Percentiles rank a stretch among this genome's conserved stretches.
Conservation (phyloP, 2,797 vertebrate species). For the Tapirus indicus region DNA sequence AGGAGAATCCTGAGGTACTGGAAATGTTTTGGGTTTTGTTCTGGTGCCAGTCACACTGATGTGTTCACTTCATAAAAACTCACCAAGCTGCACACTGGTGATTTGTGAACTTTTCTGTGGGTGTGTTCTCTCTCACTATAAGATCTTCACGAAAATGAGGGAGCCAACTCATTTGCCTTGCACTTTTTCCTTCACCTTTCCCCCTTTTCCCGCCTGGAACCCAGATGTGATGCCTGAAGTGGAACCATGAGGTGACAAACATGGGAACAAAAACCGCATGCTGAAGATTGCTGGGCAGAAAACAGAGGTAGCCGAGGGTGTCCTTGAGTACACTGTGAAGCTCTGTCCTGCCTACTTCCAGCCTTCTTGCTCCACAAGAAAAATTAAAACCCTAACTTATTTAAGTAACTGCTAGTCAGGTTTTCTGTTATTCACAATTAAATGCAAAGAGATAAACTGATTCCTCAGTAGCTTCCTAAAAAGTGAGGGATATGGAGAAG, state of each 20-base stretch:
- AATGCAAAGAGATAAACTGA: neutral
- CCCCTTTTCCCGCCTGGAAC: constrained; percentile 10
- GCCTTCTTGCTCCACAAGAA: neutral
- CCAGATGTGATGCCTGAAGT: constrained; percentile 1
- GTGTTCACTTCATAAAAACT: constrained; percentile 36
- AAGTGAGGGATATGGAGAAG: neutral
- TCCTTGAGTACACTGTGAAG: neutral
- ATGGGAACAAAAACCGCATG: constrained; percentile 51
- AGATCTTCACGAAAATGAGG: constrained; percentile 43
- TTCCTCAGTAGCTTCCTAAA: neutral
- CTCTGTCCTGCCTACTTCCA: neutral
- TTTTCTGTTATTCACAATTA: constrained; percentile 52
- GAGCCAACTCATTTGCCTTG: neutral
- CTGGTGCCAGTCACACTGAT: neutral
- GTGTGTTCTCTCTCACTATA: neutral
- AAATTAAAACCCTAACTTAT: neutral
- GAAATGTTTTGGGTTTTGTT: neutral
- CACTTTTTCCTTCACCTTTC: constrained; percentile 26
- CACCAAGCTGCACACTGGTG: neutral
- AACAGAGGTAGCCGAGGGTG: neutral
- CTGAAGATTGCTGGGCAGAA: neutral
- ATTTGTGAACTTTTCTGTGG: neutral
- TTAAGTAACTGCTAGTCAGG: neutral
- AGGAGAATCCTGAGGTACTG: neutral
- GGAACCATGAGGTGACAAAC: constrained; percentile 37